Base-by-base conservation (phyloP, 2,797 vertebrate species). In the Carduelis carduelis region DNA sequence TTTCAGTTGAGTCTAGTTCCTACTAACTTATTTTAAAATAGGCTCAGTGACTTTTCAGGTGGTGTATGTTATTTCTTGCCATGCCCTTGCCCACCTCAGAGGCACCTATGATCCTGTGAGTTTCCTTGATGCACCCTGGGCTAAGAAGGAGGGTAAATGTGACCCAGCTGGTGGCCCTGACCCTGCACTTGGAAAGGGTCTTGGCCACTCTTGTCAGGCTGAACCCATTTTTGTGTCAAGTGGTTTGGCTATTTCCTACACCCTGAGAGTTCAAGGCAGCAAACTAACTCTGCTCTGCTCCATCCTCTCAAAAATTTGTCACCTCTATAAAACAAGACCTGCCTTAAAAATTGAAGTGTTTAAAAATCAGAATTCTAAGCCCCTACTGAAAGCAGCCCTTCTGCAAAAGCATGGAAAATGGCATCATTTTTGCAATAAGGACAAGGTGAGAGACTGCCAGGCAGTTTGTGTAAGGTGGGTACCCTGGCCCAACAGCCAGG, bases 171-270 rank as follows among this genome's bases (percentile, higher is more conserved):
- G 11, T 56, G 60, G 17, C 37, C 23, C 27, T 59, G 59, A 10
- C n/a, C 32, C 0, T 4, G 50, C 21, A 2, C 55, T 35, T 37
- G 9, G 34, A 9, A 17, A 39, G 32, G 32, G 8, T 27, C 68
- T 47, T 2, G 1, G 41, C 68, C 63, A 18, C 4, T 26, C 11
- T 47, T 8, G 0, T 15, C 1, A 1, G 19, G 8, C 46, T 78
- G 47, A 79, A 17, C 52, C 34, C 15, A 2, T 35, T 74, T 37
- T 30, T 59, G 4, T 26, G 13, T 32, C 12, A 50, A 23, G 23
- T 1, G 0, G 1, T 65, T 71, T 84, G 59, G 17, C 35, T 83
- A 0, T 52, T 88, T 76, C 74, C 27, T n/a, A 5, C 14, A 7
- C 19, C 60, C 30, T n/a, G 35, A 20, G 88, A 71, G 14, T 49